Base-by-base conservation (phyloP, 1,140 invertebrate species). In the Pogonomyrmex californicus region DNA sequence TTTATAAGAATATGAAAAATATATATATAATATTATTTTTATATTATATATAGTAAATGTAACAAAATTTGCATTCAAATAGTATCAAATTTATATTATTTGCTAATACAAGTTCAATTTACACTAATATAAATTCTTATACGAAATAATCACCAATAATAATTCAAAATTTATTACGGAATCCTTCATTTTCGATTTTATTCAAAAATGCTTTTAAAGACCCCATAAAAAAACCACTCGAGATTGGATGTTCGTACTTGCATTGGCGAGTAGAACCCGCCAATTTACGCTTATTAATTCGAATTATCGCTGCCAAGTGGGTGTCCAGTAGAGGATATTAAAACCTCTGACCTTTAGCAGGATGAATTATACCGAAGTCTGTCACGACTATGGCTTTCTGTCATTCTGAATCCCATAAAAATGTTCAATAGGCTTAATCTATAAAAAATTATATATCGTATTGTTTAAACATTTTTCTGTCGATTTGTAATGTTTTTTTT, bases 231-330 rank as follows among this genome's bases (percentile, higher is more conserved):
- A 47, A 7, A 62, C 4, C 41, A 44, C 12, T 49, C 54, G 41
- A 83, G 33, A 83, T 83, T 41, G 33, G 54, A 83, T 83, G 33
- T 60, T 60, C 88, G 79, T 86, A 89, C 87, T 87, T 87, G 17
- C 47, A 83, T 89, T 62, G 68, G 58, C 88, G 71, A 87, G 90
- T 90, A 88, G 87, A 88, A 88, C 82, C 90, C 85, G 92, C 85
- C 75, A 95, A 95, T 95, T 95, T 94, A 92, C 90, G 87, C 93
- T 95, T 90, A 94, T 95, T 95, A 95, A 94, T 95, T 94, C 92
- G 91, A 95, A 95, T 95, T 94, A 95, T 95, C 93, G 92, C 91
- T 93, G 87, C 91, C 86, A 93, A 94, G 92, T 94, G 92, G 92
- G 91, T 88, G 91, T 91, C 88, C 92, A 90, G 83, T 82, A 77